Conservation (phyloP, 2,113 vertebrate species). For the Syrmaticus mikado region DNA sequence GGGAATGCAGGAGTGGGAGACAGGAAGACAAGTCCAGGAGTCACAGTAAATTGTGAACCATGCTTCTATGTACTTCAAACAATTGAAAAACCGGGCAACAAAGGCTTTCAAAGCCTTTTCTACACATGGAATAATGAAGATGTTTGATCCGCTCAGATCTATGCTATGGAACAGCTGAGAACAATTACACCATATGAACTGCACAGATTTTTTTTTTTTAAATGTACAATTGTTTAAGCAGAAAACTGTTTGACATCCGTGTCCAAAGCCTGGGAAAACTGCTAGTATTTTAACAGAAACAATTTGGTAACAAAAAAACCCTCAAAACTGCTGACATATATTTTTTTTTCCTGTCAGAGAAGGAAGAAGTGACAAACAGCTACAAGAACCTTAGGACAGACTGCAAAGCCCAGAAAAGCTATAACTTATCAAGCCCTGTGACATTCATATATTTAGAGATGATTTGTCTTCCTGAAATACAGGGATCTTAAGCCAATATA, state of each 20-base stretch:
- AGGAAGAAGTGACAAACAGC: neutral
- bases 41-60: neutral
- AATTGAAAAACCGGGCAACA: neutral
- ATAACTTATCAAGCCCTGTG: neutral
- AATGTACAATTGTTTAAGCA: neutral
- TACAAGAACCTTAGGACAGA: neutral
- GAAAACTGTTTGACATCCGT: neutral
- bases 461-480: neutral
- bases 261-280: neutral
- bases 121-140: neutral
- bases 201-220: neutral
- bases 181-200: neutral
- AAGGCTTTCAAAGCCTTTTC: neutral
- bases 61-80: neutral
- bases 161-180: neutral
- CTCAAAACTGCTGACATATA: neutral
- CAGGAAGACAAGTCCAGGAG: neutral
- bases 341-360: neutral
- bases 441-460: neutral
- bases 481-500: neutral
- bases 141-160: neutral
- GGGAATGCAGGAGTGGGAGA: neutral
- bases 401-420: neutral
- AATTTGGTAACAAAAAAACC: neutral
- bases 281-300: neutral